phyloP scores from a whole-genome alignment of 2,113 vertebrate genomes.

The Casuarius casuarius region DNA sequence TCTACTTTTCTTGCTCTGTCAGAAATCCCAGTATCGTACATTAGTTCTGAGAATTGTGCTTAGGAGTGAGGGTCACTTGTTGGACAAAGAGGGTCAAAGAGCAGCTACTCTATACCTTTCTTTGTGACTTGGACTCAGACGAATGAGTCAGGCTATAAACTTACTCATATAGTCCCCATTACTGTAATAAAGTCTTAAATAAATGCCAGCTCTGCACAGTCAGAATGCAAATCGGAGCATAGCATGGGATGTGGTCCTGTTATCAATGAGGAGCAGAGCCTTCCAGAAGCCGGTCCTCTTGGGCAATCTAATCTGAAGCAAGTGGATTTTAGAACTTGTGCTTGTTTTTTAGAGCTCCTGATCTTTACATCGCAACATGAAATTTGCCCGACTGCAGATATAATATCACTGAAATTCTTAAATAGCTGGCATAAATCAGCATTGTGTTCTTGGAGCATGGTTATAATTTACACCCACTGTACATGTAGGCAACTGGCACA shows the following conservation, averaged over 20 bases:
- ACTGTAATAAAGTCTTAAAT: neutral
- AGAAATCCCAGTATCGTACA: neutral
- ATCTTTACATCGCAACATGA: neutral
- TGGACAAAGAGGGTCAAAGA: neutral
- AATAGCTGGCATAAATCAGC: neutral
- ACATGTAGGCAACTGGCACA: neutral
- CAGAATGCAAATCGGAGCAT: neutral
- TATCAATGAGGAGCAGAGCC: neutral
- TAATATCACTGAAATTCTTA: neutral
- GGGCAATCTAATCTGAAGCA: neutral
- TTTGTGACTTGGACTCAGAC: neutral
- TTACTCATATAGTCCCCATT: neutral
- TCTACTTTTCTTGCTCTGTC: neutral
- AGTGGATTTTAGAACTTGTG: neutral
- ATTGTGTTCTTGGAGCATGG: neutral
- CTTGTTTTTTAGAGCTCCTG: neutral
- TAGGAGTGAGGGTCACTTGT: neutral
- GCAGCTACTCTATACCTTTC: neutral
- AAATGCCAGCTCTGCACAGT: neutral
- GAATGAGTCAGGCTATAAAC: neutral
- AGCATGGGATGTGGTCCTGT: neutral
- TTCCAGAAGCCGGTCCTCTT: neutral
- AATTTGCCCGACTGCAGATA: neutral
- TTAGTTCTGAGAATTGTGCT: neutral
- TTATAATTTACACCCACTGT: neutral